Conservation (phyloP, 2,888 invertebrate genomes). For the Acholoe squamosa region DNA sequence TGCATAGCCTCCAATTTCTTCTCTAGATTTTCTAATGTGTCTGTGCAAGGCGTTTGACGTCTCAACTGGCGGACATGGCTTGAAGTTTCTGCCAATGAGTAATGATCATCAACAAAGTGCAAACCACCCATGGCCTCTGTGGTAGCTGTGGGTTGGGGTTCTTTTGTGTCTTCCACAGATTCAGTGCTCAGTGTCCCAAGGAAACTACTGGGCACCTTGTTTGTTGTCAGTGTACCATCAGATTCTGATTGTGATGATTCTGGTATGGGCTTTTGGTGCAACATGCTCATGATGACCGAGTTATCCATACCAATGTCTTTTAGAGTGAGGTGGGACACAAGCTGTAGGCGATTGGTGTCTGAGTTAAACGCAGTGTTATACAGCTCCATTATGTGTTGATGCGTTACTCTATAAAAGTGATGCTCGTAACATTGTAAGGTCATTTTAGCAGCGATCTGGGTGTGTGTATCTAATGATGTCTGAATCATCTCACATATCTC, state of each 20-base stretch:
- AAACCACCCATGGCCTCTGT: neutral
- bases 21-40: conserved; percentile 17
- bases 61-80: conserved; percentile 55
- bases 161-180: neutral
- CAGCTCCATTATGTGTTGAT: conserved; percentile 72
- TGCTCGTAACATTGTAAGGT: conserved; percentile 78
- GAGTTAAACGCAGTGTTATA: conserved; percentile 73
- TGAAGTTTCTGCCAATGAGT: conserved; percentile 61
- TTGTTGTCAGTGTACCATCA: neutral
- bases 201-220: neutral
- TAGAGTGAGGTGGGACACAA: conserved; percentile 68
- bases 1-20: neutral
- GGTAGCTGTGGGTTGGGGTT: neutral
- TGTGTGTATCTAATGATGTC: conserved; percentile 47
- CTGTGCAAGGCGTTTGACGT: neutral
- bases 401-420: conserved; percentile 74
- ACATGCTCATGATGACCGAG: conserved; percentile 44
- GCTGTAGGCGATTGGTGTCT: conserved; percentile 69
- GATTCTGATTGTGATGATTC: no score
- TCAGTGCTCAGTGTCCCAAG: neutral
- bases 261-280: conserved; percentile 49
- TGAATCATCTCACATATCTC: conserved; percentile 64
- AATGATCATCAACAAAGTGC: conserved; percentile 43
- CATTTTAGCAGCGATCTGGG: conserved; percentile 69
- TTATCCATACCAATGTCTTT: conserved; percentile 66